Evolutionary conservation across 1,140 invertebrate genomes (phyloP).

Genomic region (Camponotus pennsylvanicus): DNA sequence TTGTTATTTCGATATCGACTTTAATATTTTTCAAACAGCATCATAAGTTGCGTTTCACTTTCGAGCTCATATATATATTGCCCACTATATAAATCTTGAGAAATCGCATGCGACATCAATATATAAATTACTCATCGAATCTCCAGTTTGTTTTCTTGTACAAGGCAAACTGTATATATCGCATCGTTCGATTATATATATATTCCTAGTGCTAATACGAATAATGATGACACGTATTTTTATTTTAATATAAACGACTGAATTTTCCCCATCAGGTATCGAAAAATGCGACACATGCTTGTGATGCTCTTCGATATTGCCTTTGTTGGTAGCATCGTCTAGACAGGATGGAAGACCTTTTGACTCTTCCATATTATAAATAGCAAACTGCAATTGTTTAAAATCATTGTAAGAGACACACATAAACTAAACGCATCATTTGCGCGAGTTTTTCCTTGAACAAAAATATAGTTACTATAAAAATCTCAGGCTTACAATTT

Average conservation of each 20-base stretch:
- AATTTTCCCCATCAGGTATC: neutral
- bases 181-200: constrained; percentile 22
- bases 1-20: constrained; percentile 9
- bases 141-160: constrained; percentile 21
- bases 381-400: neutral
- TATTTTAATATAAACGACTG: constrained; percentile 10
- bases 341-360: neutral
- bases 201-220: constrained; percentile 18
- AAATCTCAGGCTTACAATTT: constrained; percentile 43
- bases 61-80: neutral
- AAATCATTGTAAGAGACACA: neutral
- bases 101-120: neutral
- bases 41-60: constrained; percentile 15
- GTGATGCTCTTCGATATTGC: neutral
- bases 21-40: constrained; percentile 45
- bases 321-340: neutral
- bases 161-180: neutral
- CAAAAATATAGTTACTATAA: constrained; percentile 51
- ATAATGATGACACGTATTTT: neutral
- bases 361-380: neutral
- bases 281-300: neutral
- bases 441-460: constrained; percentile 2
- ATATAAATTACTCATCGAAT: constrained; percentile 25
- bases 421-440: constrained; percentile 10
- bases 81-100: neutral